Base-by-base conservation (phyloP, 2,888 invertebrate species). In the Strigamia maritima region DNA sequence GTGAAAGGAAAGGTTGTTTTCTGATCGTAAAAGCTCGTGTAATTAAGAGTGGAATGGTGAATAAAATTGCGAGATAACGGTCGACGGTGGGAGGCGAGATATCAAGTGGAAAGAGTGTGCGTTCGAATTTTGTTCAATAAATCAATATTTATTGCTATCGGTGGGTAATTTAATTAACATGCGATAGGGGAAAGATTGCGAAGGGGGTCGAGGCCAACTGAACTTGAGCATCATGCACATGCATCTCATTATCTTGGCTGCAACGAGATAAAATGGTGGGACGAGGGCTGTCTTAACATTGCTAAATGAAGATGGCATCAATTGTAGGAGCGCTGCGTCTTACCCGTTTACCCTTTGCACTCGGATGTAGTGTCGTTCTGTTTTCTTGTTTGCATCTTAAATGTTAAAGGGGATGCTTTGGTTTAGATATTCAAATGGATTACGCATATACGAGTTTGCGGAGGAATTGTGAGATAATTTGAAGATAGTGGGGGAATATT, bases 121-220 rank as follows among this genome's bases (percentile, higher is more conserved):
- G 19, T 60, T 60, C 60, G 60, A 60, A 60, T 60, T 60, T 60
- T 60, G 19, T 19, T 24, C 60, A 19, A 60, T 60, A 60, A 60
- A 60, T 60, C 60, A 22, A 60, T 60, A 60, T 60, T 19, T 60
- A 60, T 60, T 8, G 19, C 60, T 24, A 60, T 60, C 60, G 24
- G 60, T 60, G 60, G 60, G 60, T 60, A 60, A 60, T 60, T 60
- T 60, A 60, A 60, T 60, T 60, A 60, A 60, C 60, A 60, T 24
- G 60, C 60, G 60, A 60, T 60, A 60, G 60, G 60, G 22, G 24
- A 60, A 60, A 60, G 60, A 60, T 60, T 60, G 60, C n/a, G 8
- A 24, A 0, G 60, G 24, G 44, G 60, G 60, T 60, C 60, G 60
- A 60, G 60, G 22, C 60, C 60, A 60, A 24, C 60, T 60, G 60